phyloP scores from a whole-genome alignment of 2,113 vertebrate genomes.

The Seriola dumerili region DNA sequence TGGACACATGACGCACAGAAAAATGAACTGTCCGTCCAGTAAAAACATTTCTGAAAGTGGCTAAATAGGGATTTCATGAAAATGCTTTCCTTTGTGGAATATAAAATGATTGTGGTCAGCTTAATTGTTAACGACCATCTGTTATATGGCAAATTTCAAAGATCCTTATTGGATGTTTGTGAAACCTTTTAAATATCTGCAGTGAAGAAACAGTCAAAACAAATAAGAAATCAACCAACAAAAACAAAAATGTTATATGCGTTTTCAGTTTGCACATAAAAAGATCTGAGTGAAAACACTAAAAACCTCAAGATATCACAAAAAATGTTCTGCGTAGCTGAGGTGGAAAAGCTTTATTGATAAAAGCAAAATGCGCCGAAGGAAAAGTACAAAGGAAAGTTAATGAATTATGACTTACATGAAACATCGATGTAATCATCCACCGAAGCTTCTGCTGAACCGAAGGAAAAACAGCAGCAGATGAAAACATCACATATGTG shows the following conservation, averaged over 20 bases:
- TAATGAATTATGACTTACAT: not conserved
- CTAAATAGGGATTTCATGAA: constrained; percentile 36
- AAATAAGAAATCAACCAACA: not conserved
- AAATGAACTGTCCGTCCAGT: constrained; percentile 52
- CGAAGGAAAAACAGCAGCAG: no score
- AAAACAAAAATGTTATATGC: no score
- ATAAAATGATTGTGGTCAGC: constrained; percentile 22
- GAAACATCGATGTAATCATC: not conserved
- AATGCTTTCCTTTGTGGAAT: constrained; percentile 47
- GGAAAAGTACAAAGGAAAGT: no score
- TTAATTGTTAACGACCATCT: constrained; percentile 17
- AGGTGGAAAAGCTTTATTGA: no score
- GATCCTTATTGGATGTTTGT: not conserved
- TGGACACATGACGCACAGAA: constrained; percentile 51
- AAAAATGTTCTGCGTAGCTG: no score
- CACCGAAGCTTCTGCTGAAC: no score
- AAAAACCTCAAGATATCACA: no score
- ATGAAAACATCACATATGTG: no score
- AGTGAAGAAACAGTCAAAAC: not conserved
- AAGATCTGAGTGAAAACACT: no score
- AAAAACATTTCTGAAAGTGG: constrained; percentile 59
- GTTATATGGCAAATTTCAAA: not conserved
- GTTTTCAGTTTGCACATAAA: no score
- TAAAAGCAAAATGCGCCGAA: no score
- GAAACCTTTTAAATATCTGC: not conserved